Base-by-base conservation (phyloP, 2,888 invertebrate genomes). In the Flexamia atlantica region DNA sequence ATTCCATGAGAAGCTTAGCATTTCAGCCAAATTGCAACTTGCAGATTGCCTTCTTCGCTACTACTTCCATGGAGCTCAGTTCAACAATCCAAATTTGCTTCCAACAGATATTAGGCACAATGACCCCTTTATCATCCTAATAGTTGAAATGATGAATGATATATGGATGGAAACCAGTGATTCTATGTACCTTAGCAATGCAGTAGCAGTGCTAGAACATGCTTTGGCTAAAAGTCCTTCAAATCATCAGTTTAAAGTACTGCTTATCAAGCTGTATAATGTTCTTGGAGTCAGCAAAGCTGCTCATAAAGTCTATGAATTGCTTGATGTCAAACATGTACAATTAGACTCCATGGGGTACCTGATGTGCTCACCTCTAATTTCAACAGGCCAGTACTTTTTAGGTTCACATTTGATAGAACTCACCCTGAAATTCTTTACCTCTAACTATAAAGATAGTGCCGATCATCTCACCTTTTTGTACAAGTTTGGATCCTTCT, bases 401-500 rank as follows among this genome's bases (percentile, higher is more conserved):
- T 91, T 94, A 25, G 95, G 96, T 20, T 92, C 94, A 82, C 92
- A 93, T 83, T 92, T 96, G 85, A 94, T 95, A 85, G 95, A 96
- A 80, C 92, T 94, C 76, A 95, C 97, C 14, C 91, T 96, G 83
- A 95, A 95, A 88, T 98, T 98, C 91, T 98, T 97, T 90, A 93
- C 95, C 64, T 94, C 95, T 86, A 97, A 97, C 90, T 95, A 95
- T 88, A 97, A 96, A 91, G 98, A 98, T 90, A 96, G 97, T 88
- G 94, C 97, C 74, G 98, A 98, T 90, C 97, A 97, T 90, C 92
- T 98, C 82, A 96, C 97, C 32, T 95, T 96, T 88, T 96, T 97
- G 10, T 98, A 98, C 91, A 98, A 98, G 89, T 98, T 95, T 90
- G 98, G 98, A 14, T 97, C 98, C 68, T 98, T 98, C 91, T 94